Evolutionary conservation across 2,888 invertebrate species (phyloP), one percentile per base, ranked within the genome.

Genomic region (Pomacea canaliculata): DNA sequence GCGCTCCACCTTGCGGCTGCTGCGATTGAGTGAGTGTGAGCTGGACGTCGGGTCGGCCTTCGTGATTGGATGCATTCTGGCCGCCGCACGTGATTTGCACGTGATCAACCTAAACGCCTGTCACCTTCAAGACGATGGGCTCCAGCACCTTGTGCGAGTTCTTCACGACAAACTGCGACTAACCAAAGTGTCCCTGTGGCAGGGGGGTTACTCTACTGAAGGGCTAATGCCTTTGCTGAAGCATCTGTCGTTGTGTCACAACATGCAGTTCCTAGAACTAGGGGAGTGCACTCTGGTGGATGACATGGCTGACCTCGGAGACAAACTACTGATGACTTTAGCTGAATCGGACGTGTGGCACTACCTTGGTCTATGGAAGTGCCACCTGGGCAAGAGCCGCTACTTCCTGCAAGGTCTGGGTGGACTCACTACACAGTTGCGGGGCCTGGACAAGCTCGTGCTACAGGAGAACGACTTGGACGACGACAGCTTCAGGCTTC

Each of bases 351-450:
- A 27, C 2, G 60, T 59, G 68, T 74, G 74, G 74, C 62, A 74
- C 62, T 74, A 48, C 49, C 62, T 74, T 60, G 74, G 74, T 1
- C 74, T 74, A 48, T 74, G 74, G 74, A 46, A 46, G 27, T 74
- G 74, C n/a, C n/a, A 59, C 67, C 8, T 74, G 8, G 74, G 74
- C 9, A 67, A 69, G n/a, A 74, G 62, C 62, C 5, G 10, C 18
- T 18, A 62, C 27, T 48, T 74, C 16, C 23, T 67, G 62, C 48
- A 62, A 23, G 59, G 67, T 9, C 37, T 23, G 27, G 10, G 37
- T 65, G 48, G 68, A 10, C 74, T 69, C 4, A 7, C 48, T 23
- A 16, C 13, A 1, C 74, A 74, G 74, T 69, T 74, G 60, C 68
- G 69, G 7, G 62, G 74, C 23, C 23, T 74, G 48, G 23, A 48